A percentile compares a stretch with the other conserved stretches of the same genome.
These are phyloP conservation scores for Remorina albescens DNA, from an alignment of 2,797 vertebrate genomes.

Conservation along the genomic window DNA sequence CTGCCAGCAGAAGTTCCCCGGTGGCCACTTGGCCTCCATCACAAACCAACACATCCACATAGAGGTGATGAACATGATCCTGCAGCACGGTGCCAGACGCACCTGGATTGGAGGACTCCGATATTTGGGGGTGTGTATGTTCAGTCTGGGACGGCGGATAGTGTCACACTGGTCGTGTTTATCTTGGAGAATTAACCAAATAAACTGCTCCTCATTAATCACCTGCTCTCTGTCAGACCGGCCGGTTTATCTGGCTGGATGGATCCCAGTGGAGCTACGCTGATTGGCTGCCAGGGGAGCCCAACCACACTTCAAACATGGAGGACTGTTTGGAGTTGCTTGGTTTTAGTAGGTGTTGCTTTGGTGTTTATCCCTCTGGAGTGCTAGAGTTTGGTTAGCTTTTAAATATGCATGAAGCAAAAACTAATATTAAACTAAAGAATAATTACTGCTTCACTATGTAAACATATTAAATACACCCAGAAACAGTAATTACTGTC, in stretches of 20 bases:
- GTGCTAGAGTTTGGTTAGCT: background rate
- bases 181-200: background rate
- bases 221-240: constrained; percentile 56
- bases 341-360: constrained; percentile 22
- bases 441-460: background rate
- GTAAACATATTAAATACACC: background rate
- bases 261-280: constrained; percentile 67
- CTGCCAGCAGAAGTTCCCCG: constrained; percentile 54
- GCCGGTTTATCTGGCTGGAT: constrained; percentile 76
- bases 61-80: constrained; percentile 64
- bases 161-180: background rate
- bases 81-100: constrained; percentile 36
- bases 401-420: background rate
- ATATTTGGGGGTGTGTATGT: constrained; percentile 62
- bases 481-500: background rate
- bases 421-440: background rate
- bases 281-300: constrained; percentile 71
- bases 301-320: constrained; percentile 56
- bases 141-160: background rate
- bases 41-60: constrained; percentile 50
- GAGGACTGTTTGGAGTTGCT: constrained; percentile 73
- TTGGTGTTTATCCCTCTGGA: background rate
- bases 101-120: constrained; percentile 75
- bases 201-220: background rate
- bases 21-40: constrained; percentile 77